Conservation (phyloP, 92 coral and sea anemone species). For the Hydrozoanthus gracilis region DNA sequence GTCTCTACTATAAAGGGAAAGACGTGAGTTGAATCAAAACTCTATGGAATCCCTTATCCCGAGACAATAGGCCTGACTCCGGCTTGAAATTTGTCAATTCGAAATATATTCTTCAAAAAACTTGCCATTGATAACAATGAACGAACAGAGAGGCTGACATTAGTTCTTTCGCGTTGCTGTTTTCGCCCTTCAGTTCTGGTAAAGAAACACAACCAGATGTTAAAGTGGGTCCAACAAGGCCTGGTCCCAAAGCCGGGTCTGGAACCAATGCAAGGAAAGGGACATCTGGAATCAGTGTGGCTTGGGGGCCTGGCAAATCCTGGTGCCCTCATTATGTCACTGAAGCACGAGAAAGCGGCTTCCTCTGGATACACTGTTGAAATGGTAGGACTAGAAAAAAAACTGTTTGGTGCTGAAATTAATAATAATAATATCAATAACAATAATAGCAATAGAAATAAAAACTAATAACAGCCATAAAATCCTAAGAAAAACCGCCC, state of each 20-base stretch:
- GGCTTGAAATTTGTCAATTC: too few species aligned
- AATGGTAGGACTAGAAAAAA: constrained; percentile 58
- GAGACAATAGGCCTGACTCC: too few species aligned
- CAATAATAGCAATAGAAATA: too few species aligned
- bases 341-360: constrained; percentile 92
- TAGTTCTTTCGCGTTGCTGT: background rate
- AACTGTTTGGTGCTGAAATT: too few species aligned
- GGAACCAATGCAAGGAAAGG: constrained; percentile 80
- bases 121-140: too few species aligned
- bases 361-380: constrained; percentile 76
- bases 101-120: too few species aligned
- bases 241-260: constrained; percentile 75
- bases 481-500: too few species aligned
- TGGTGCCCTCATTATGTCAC: constrained; percentile 82
- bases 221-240: constrained; percentile 81
- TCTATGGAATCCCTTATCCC: too few species aligned
- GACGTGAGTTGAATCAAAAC: too few species aligned
- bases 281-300: constrained; percentile 87
- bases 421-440: too few species aligned
- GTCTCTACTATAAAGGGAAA: too few species aligned
- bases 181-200: constrained; percentile 67
- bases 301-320: constrained; percentile 97
- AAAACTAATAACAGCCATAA: too few species aligned
- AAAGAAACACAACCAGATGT: constrained; percentile 84
- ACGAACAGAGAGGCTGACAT: background rate